Conservation (phyloP, 2,888 invertebrate genomes). For the Agrochola macilenta region DNA sequence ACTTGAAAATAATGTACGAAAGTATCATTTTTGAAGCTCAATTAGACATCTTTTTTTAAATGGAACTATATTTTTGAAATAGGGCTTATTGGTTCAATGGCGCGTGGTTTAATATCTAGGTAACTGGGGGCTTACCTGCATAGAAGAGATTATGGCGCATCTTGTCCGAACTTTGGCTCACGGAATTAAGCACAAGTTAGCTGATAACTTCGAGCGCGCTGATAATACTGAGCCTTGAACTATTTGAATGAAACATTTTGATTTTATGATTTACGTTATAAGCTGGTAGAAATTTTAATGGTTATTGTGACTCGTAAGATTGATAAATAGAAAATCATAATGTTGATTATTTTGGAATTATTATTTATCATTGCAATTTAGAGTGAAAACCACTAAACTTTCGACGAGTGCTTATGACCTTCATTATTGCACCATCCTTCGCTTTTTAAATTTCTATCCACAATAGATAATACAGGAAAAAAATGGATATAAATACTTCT, state of each 20-base stretch:
- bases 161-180: not conserved
- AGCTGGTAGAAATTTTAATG: conserved; percentile 14
- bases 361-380: too few species aligned
- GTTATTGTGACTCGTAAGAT: not conserved
- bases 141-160: not conserved
- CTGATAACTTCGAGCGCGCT: conserved; percentile 53
- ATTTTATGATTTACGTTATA: not conserved
- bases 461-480: not conserved
- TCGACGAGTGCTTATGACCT: not conserved
- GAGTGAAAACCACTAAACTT: not conserved
- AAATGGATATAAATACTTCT: too few species aligned
- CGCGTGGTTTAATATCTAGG: conserved; percentile 13
- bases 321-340: not conserved
- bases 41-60: not conserved
- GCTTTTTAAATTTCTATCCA: not conserved
- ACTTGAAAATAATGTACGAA: not conserved
- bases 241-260: not conserved
- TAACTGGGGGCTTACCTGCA: conserved; percentile 5
- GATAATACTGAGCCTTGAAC: conserved; percentile 38
- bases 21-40: not conserved
- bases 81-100: not conserved
- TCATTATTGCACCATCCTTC: conserved; percentile 2
- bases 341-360: not conserved
- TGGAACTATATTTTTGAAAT: not conserved
- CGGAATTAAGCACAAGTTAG: conserved; percentile 38